phyloP scores from a whole-genome alignment of 2,888 invertebrate species.

The Thelaira solivaga region DNA sequence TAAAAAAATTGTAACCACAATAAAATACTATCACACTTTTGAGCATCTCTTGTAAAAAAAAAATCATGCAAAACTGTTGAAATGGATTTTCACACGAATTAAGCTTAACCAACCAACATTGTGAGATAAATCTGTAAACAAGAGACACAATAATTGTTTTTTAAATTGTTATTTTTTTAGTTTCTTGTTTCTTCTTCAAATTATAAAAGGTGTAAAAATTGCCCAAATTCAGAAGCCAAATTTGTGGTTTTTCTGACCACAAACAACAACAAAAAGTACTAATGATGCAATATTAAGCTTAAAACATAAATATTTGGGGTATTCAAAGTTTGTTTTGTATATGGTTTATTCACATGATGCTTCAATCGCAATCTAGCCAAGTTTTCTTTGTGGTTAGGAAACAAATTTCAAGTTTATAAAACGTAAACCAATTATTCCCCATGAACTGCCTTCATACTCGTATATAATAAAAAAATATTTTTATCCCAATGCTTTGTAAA shows the following conservation, averaged over 20 bases:
- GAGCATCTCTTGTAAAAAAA: neutral
- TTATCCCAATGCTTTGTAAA: too few species aligned
- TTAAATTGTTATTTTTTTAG: constrained; percentile 21
- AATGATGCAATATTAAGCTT: constrained; percentile 5
- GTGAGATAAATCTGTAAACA: neutral
- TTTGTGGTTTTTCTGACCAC: constrained; percentile 38
- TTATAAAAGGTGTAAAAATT: constrained; percentile 53
- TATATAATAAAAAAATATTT: too few species aligned
- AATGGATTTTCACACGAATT: constrained; percentile 31
- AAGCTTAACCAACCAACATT: neutral
- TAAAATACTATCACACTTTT: constrained; percentile 13
- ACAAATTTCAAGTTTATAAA: too few species aligned
- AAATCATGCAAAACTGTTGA: constrained; percentile 9
- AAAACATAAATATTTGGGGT: neutral
- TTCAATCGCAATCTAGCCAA: too few species aligned
- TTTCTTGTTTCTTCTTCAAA: constrained; percentile 4
- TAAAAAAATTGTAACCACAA: constrained; percentile 27
- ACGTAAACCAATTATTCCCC: too few species aligned
- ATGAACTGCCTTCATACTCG: too few species aligned
- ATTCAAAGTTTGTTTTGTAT: neutral
- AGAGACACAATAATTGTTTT: constrained; percentile 12
- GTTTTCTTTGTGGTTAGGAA: too few species aligned
- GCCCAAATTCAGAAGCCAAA: constrained; percentile 52
- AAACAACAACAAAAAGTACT: constrained; percentile 11
- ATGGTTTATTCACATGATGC: too few species aligned